Evolutionary conservation across 2,113 vertebrate genomes (phyloP).

Genomic region (Otis tarda): DNA sequence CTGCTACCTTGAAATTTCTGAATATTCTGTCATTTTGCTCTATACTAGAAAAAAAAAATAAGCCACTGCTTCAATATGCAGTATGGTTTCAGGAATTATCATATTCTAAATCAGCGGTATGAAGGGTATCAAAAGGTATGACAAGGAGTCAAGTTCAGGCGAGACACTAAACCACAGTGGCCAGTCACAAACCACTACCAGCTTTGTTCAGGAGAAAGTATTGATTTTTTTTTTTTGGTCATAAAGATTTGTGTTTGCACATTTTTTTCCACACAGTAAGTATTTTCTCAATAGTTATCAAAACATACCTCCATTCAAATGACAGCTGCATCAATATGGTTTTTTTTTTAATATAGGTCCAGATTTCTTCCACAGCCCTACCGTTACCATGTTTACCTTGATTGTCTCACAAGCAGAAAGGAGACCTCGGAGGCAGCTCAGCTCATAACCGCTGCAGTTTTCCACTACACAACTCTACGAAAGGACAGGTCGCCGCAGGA

Average conservation of each 20-base stretch:
- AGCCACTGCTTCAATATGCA: background rate
- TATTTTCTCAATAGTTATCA: background rate
- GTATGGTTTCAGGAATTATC: background rate
- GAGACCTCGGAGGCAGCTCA: background rate
- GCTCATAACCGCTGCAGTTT: background rate
- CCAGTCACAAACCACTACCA: background rate
- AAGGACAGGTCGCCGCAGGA: background rate
- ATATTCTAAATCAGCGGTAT: background rate
- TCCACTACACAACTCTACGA: rapidly evolving
- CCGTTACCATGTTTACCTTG: rapidly evolving
- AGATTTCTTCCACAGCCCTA: background rate
- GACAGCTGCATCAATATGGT: background rate
- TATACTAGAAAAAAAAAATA: background rate
- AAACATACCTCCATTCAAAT: background rate
- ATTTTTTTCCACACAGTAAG: background rate
- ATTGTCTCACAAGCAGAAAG: background rate
- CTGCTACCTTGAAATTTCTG: background rate
- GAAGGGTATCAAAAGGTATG: background rate
- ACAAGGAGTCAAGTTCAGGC: background rate
- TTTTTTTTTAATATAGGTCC: background rate
- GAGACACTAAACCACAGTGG: background rate
- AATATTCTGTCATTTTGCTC: background rate
- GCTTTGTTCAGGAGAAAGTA: background rate
- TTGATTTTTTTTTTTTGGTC: too few species aligned
- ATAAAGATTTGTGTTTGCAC: background rate